phyloP scores from a whole-genome alignment of 2,113 vertebrate genomes.

The Pluvialis apricaria region DNA sequence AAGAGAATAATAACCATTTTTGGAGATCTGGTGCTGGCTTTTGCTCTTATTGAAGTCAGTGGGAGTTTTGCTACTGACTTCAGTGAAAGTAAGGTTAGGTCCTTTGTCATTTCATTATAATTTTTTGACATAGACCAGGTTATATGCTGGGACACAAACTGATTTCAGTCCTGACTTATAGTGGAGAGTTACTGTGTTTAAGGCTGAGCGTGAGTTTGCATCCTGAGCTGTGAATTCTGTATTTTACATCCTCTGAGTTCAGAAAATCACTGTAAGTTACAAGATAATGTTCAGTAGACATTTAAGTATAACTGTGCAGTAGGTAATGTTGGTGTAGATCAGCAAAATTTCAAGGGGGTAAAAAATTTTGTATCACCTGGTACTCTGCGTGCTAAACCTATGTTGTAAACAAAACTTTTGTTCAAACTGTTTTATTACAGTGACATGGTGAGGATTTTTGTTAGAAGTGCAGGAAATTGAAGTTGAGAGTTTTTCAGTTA shows the following conservation, averaged over 20 bases:
- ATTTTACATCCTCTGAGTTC: background rate
- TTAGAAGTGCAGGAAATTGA: background rate
- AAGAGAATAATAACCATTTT: background rate
- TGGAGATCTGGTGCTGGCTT: background rate
- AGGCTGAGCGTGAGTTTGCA: background rate
- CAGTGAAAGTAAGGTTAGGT: background rate
- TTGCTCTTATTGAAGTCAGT: background rate
- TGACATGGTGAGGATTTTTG: background rate
- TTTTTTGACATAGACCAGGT: background rate
- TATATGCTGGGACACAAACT: background rate
- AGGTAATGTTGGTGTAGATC: background rate
- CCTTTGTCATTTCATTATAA: background rate
- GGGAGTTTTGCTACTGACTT: background rate
- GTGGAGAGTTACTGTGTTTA: background rate
- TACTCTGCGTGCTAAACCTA: background rate
- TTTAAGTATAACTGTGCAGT: background rate
- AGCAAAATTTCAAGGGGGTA: background rate
- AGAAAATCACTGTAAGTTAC: background rate
- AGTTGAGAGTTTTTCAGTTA: background rate
- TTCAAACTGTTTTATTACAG: background rate
- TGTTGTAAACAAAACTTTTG: background rate
- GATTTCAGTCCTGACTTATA: background rate
- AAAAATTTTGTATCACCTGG: background rate
- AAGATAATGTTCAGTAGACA: background rate
- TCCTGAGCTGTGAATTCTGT: background rate